phyloP scores from a whole-genome alignment of 2,113 vertebrate genomes.

The Progne subis region DNA sequence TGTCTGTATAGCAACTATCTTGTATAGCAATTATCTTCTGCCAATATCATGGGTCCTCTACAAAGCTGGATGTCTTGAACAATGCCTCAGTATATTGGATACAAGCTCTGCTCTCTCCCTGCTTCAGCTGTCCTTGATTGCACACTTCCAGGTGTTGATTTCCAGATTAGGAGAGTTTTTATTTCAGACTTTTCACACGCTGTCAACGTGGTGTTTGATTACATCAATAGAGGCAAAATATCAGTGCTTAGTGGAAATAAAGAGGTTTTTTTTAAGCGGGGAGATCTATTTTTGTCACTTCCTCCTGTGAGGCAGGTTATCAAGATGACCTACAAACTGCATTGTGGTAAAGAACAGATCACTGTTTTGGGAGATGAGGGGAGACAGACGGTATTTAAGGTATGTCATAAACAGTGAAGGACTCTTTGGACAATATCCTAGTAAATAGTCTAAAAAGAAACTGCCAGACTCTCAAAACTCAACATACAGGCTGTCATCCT shows the following conservation, averaged over 20 bases:
- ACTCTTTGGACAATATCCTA: conserved; percentile 45
- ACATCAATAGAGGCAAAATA: conserved; percentile 44
- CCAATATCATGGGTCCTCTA: background rate
- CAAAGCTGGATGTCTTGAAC: conserved; percentile 18
- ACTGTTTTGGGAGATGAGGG: background rate
- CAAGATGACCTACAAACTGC: conserved; percentile 64
- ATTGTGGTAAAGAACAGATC: background rate
- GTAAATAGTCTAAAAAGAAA: conserved; percentile 36
- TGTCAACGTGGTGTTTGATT: conserved; percentile 46
- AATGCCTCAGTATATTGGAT: conserved; percentile 20
- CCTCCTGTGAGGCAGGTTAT: conserved; percentile 57
- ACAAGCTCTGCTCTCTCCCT: background rate
- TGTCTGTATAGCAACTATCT: background rate
- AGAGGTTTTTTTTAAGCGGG: conserved; percentile 2
- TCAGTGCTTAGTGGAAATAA: conserved; percentile 18
- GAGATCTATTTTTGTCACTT: conserved; percentile 65
- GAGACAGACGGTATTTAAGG: conserved; percentile 38
- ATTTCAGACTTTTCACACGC: conserved; percentile 54
- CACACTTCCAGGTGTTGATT: conserved; percentile 60
- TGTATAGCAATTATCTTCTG: background rate
- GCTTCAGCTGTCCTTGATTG: background rate
- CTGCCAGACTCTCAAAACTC: background rate
- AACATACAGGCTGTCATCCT: background rate
- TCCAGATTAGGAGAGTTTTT: conserved; percentile 57
- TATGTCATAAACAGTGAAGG: conserved; percentile 30